Evolutionary conservation across 1,140 invertebrate species (phyloP).

Genomic region (Doryteuthis pealeii): DNA sequence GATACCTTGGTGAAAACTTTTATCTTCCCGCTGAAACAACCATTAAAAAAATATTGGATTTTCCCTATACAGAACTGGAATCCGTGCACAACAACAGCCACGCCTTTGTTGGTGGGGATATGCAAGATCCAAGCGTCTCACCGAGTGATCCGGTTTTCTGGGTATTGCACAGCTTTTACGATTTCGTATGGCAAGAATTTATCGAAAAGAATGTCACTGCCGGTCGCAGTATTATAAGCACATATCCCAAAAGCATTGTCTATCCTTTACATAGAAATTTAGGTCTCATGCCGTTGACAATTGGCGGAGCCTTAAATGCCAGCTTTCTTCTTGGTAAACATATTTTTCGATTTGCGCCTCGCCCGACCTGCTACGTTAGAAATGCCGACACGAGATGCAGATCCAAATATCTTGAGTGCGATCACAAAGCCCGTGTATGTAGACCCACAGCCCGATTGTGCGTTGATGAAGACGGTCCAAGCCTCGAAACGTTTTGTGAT

Average conservation of each 20-base stretch:
- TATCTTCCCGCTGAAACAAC: slow-evolving; percentile 12
- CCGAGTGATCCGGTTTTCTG: slow-evolving; percentile 60
- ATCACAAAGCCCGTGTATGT: too few relatives aligned
- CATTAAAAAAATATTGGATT: slow-evolving; percentile 21
- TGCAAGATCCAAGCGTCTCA: slow-evolving; percentile 46
- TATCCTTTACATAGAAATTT: neutral
- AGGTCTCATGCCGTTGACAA: neutral
- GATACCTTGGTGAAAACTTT: slow-evolving; percentile 16
- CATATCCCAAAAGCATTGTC: neutral
- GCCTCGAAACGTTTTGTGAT: too few relatives aligned
- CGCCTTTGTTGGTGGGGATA: slow-evolving; percentile 48
- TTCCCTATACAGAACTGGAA: slow-evolving; percentile 38
- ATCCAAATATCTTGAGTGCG: too few relatives aligned
- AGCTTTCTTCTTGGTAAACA: neutral
- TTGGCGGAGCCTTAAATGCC: neutral
- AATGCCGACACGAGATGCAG: too few relatives aligned
- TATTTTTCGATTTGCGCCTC: neutral
- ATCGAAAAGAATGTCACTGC: neutral
- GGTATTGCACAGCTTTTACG: slow-evolving; percentile 60
- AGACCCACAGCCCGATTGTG: too few relatives aligned
- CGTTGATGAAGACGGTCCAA: too few relatives aligned
- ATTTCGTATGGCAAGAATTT: slow-evolving; percentile 22
- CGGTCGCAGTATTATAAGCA: neutral
- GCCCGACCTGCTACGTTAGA: neutral
- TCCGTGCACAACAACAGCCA: slow-evolving; percentile 45